Conservation (phyloP, 2,113 vertebrate species). For the Sciurus niger region DNA sequence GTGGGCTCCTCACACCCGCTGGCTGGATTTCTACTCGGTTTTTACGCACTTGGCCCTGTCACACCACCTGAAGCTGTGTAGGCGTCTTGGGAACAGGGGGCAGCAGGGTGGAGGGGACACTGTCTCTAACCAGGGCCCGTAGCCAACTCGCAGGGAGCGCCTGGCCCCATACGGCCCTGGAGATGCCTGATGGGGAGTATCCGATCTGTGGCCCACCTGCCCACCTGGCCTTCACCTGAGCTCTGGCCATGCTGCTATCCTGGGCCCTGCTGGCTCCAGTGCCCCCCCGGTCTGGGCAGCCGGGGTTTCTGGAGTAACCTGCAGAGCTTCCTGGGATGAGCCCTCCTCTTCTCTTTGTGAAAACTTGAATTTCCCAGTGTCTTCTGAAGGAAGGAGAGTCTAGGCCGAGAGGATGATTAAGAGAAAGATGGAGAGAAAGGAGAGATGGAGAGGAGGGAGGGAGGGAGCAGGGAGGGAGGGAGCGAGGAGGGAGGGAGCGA, state of each 20-base stretch:
- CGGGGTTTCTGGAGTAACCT: background rate
- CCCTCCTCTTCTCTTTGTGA: background rate
- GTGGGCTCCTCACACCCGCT: background rate
- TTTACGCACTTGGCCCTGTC: background rate
- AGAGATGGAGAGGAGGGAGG: too few relatives aligned
- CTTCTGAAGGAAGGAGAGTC: background rate
- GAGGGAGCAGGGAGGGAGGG: too few relatives aligned
- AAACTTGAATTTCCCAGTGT: background rate
- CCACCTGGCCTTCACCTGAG: fast-evolving
- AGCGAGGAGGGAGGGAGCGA: too few relatives aligned
- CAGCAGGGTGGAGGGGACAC: fast-evolving
- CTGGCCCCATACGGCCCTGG: fast-evolving
- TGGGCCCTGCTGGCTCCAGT: too few relatives aligned
- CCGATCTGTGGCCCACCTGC: background rate
- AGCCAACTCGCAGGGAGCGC: background rate
- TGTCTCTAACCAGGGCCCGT: background rate
- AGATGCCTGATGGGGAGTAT: background rate
- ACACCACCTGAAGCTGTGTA: too few relatives aligned
- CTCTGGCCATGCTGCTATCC: fast-evolving
- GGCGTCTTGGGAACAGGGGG: background rate
- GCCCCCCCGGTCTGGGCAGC: background rate
- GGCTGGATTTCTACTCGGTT: background rate
- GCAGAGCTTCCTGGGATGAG: background rate
- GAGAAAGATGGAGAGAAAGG: background rate
- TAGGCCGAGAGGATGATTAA: too few relatives aligned